Evolutionary conservation across 2,797 vertebrate species (phyloP).

Genomic region (Chaenodraco wilsoni): DNA sequence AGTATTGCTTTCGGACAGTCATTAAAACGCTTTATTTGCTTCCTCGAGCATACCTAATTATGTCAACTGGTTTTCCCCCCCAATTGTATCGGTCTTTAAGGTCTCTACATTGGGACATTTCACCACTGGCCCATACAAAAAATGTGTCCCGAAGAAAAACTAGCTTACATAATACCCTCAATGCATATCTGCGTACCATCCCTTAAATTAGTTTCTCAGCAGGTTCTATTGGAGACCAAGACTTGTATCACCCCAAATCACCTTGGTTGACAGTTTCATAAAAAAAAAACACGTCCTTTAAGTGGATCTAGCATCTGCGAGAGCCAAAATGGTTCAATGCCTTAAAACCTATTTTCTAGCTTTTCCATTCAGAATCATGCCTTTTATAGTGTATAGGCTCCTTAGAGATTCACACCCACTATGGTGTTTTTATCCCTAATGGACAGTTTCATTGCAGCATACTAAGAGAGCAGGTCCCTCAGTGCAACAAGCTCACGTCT

Average conservation of each 20-base stretch:
- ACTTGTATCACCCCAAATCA: constrained; percentile 32
- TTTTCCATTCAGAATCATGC: constrained; percentile 11
- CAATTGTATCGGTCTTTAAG: constrained; percentile 8
- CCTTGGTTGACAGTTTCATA: constrained; percentile 48
- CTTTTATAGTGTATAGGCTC: constrained; percentile 14
- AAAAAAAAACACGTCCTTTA: constrained; percentile 33
- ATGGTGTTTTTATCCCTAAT: constrained; percentile 11
- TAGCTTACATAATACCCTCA: constrained; percentile 15
- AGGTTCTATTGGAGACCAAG: constrained; percentile 25
- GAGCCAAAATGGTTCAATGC: constrained; percentile 15
- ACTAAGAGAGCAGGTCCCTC: constrained; percentile 16
- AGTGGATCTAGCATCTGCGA: constrained; percentile 15
- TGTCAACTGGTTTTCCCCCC: background rate
- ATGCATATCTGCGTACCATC: constrained; percentile 19
- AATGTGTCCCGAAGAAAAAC: constrained; percentile 22
- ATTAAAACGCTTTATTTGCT: background rate
- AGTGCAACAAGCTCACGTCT: constrained; percentile 33
- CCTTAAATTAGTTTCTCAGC: constrained; percentile 52
- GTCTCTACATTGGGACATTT: constrained; percentile 21
- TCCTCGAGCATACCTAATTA: background rate
- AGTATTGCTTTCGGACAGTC: background rate
- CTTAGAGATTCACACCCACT: background rate
- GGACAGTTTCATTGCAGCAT: constrained; percentile 31
- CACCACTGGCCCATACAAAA: constrained; percentile 19
- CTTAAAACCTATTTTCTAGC: constrained; percentile 17